These are phyloP conservation scores for Leucozona laternaria DNA, from an alignment of 2,888 invertebrate species.

Conservation along the genomic window DNA sequence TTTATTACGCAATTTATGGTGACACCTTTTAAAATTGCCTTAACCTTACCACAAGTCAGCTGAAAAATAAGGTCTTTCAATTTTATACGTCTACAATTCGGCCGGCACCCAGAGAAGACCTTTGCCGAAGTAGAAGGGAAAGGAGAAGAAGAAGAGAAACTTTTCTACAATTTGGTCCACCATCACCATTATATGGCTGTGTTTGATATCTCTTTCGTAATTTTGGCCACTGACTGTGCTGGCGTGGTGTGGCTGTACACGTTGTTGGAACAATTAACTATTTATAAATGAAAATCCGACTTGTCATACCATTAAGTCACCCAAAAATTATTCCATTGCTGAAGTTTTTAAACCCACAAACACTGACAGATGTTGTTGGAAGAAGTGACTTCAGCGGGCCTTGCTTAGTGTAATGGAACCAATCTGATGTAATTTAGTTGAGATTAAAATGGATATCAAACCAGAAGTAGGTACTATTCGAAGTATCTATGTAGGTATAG, in stretches of 20 bases:
- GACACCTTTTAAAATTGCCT: slow-evolving; percentile 69
- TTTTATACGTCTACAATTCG: slow-evolving; percentile 16
- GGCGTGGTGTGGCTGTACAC: no score
- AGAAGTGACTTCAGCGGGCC: background rate
- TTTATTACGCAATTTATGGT: slow-evolving; percentile 69
- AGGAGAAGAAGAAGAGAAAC: background rate
- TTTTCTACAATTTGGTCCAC: slow-evolving; percentile 3
- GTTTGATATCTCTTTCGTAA: background rate
- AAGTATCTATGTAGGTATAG: background rate
- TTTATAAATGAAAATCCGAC: slow-evolving; percentile 33
- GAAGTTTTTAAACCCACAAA: slow-evolving; percentile 37
- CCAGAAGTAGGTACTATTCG: background rate
- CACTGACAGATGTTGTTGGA: slow-evolving; percentile 31
- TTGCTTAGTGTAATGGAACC: slow-evolving; percentile 38
- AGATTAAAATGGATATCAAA: background rate
- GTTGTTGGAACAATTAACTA: slow-evolving; percentile 16
- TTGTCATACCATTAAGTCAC: slow-evolving; percentile 43
- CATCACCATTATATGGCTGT: background rate
- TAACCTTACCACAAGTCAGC: slow-evolving; percentile 68
- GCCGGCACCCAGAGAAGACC: background rate
- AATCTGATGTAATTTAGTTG: slow-evolving; percentile 37
- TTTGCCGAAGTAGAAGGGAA: no score
- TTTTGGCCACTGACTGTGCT: background rate
- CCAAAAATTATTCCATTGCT: slow-evolving; percentile 32
- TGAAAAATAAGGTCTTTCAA: slow-evolving; percentile 38